phyloP scores from a whole-genome alignment of 2,888 invertebrate species.

The Itoplectis maculator region DNA sequence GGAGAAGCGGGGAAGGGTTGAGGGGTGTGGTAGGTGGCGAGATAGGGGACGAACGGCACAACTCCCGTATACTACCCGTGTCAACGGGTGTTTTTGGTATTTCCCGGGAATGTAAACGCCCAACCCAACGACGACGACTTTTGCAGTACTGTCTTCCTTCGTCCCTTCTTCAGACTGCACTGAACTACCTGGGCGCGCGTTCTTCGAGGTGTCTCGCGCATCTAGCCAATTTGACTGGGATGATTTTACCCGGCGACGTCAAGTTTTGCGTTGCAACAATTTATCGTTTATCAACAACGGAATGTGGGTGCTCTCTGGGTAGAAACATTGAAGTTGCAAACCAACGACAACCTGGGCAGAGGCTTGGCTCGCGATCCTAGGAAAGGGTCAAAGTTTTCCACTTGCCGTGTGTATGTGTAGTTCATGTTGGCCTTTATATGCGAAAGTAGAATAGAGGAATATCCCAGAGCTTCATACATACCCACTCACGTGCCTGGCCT shows the following conservation, averaged over 20 bases:
- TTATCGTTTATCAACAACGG: neutral
- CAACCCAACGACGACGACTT: neutral
- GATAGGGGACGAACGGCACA: neutral
- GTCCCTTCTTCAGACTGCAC: neutral
- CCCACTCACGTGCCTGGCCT: conserved; percentile 20
- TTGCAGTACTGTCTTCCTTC: neutral
- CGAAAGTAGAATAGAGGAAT: conserved; percentile 7
- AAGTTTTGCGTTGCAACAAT: neutral
- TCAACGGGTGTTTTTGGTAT: conserved; percentile 19
- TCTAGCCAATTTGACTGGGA: too few relatives aligned
- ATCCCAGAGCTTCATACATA: conserved; percentile 11
- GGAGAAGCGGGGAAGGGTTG: neutral
- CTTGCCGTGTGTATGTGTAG: neutral
- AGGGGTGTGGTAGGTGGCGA: neutral
- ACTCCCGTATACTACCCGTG: neutral
- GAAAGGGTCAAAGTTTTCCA: too few relatives aligned
- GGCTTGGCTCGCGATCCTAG: too few relatives aligned
- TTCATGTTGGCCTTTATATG: neutral
- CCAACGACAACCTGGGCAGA: too few relatives aligned
- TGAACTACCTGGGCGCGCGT: neutral
- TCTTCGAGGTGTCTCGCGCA: too few relatives aligned
- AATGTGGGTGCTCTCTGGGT: neutral
- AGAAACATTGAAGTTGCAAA: too few relatives aligned
- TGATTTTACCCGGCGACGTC: too few relatives aligned
- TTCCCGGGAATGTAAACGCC: neutral